Evolutionary conservation across 1,140 invertebrate genomes (phyloP).

Genomic region (Marisa cornuarietis): DNA sequence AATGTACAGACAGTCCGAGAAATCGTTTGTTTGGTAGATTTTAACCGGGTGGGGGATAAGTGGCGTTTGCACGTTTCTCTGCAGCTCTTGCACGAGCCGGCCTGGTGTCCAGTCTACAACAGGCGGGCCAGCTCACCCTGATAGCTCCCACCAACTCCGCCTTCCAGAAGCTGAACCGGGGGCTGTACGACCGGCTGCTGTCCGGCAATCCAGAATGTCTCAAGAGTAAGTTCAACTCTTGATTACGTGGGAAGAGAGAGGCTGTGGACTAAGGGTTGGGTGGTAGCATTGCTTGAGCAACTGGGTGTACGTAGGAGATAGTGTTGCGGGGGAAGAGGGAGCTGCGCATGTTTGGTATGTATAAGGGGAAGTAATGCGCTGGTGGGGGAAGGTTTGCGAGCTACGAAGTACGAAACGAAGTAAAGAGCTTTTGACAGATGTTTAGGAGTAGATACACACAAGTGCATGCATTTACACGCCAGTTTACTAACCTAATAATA

Average conservation of each 20-base stretch:
- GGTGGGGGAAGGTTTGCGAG: neutral
- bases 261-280: neutral
- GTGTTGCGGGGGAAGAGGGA: neutral
- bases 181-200: conserved; percentile 55
- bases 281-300: neutral
- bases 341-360: too few relatives aligned
- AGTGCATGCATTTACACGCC: too few relatives aligned
- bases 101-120: conserved; percentile 60
- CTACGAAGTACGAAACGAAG: neutral
- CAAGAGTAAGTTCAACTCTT: conserved; percentile 38
- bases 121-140: conserved; percentile 68
- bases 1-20: too few relatives aligned
- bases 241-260: neutral
- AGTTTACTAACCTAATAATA: too few relatives aligned
- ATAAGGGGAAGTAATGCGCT: neutral
- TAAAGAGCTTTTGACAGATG: too few relatives aligned
- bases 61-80: neutral
- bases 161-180: conserved; percentile 61
- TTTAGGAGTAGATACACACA: too few relatives aligned
- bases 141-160: conserved; percentile 68
- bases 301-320: neutral
- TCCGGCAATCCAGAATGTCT: conserved; percentile 53
- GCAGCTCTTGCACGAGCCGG: conserved; percentile 64
- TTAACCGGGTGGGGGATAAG: too few relatives aligned
- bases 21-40: too few relatives aligned